Percentiles rank a stretch among this genome's conserved stretches.
phyloP scores from a whole-genome alignment of 2,888 invertebrate genomes.

The Drosophila koepferae region DNA sequence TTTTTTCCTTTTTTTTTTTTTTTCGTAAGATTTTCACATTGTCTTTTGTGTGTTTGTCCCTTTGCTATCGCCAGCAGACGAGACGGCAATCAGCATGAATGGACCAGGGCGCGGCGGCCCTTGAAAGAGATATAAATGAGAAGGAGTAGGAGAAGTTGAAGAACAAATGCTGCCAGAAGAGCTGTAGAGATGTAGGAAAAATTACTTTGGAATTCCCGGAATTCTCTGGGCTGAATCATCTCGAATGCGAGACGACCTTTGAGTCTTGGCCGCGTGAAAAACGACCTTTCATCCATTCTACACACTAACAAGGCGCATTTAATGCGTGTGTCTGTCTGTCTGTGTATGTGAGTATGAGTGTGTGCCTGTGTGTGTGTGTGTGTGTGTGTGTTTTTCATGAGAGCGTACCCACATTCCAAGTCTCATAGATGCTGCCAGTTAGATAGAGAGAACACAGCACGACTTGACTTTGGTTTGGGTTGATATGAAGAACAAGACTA shows the following conservation, averaged over 20 bases:
- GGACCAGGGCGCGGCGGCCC: slow-evolving; percentile 53
- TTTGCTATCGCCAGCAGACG: slow-evolving; percentile 68
- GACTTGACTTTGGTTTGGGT: slow-evolving; percentile 74
- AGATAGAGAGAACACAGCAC: slow-evolving; percentile 61
- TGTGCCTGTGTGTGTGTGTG: slow-evolving; percentile 1
- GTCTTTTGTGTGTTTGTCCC: slow-evolving; percentile 37
- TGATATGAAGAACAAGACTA: slow-evolving; percentile 61
- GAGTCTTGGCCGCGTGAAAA: slow-evolving; percentile 75
- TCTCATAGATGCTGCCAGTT: slow-evolving; percentile 60
- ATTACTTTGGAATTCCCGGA: slow-evolving; percentile 76
- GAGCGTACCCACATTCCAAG: slow-evolving; percentile 71
- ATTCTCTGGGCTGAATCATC: slow-evolving; percentile 75
- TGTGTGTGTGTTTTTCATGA: slow-evolving; percentile 54
- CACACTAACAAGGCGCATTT: slow-evolving; percentile 74
- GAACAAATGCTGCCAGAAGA: slow-evolving; percentile 31
- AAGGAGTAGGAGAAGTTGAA: slow-evolving; percentile 31
- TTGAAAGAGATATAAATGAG: slow-evolving; percentile 47
- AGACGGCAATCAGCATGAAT: slow-evolving; percentile 74
- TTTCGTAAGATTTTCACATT: slow-evolving; percentile 39
- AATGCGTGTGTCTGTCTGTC: slow-evolving; percentile 40
- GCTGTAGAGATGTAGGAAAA: slow-evolving; percentile 57
- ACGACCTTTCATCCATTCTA: slow-evolving; percentile 78
- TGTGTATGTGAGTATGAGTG: slow-evolving; percentile 1
- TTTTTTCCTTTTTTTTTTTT: slow-evolving; percentile 14
- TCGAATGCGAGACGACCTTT: slow-evolving; percentile 67